Conservation (phyloP, 2,888 invertebrate species). For the Actias luna region DNA sequence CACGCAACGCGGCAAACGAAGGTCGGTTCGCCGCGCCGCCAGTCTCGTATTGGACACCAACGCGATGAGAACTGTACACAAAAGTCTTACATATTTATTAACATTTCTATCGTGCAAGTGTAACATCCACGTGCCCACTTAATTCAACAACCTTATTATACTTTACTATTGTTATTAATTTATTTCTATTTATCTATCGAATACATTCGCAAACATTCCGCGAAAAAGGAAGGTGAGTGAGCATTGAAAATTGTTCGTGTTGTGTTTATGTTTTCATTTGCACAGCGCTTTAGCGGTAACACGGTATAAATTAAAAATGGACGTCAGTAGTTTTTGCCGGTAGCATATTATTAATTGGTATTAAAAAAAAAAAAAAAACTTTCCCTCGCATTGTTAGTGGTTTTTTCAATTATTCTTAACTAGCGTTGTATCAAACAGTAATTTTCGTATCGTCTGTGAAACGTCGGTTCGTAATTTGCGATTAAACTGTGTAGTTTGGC, state of each 20-base stretch:
- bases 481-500: constrained; percentile 5
- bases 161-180: constrained; percentile 23
- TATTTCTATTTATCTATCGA: constrained; percentile 36
- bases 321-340: constrained; percentile 6
- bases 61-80: constrained; percentile 69
- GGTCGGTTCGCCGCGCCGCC: constrained; percentile 28
- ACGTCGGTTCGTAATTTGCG: neutral
- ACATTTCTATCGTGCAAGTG: constrained; percentile 60
- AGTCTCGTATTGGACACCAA: constrained; percentile 55
- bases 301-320: constrained; percentile 3
- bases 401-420: neutral
- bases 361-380: neutral
- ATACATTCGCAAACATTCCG: constrained; percentile 65
- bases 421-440: neutral
- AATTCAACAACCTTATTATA: constrained; percentile 30
- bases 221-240: constrained; percentile 77
- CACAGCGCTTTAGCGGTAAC: constrained; percentile 15
- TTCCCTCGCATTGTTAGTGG: neutral
- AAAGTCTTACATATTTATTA: constrained; percentile 43
- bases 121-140: constrained; percentile 62
- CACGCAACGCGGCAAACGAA: constrained; percentile 37
- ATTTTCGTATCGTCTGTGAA: neutral
- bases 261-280: constrained; percentile 19
- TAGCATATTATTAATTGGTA: neutral
- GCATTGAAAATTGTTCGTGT: constrained; percentile 19